Base-by-base conservation (phyloP, 1,140 invertebrate species). In the Mylabris phalerata region DNA sequence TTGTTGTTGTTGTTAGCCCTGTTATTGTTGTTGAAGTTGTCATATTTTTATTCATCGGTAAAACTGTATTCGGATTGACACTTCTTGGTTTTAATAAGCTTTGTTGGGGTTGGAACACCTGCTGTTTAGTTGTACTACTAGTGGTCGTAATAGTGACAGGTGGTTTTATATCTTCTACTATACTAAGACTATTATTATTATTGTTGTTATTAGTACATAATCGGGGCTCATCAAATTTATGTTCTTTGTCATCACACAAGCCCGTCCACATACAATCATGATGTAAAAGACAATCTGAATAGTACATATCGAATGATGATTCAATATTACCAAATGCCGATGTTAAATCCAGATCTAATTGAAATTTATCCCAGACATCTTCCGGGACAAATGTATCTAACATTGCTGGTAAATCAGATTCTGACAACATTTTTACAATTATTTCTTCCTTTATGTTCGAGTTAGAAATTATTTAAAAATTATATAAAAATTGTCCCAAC, bases 231-330 rank as follows among this genome's bases (percentile, higher is more conserved):
- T 66, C 65, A 5, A 68, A 64, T 2, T 71, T 69, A 48, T 80
- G 77, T 48, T 80, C 77, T 50, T 77, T 78, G 55, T 75, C 78
- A 56, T 73, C 75, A 65, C 81, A 83, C 10, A 78, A 72, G 0
- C 82, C 83, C 0, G 81, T 80, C 84, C 83, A 86, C 84, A 85
- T 85, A 68, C 82, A 85, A 65, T 85, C 84, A 74, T 85, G 80
- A 60, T 80, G 79, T 11, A 4, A 81, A 75, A 67, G 77, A 27
- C 48, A 58, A 47, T 52, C 55, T 9, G 40, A 47, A 41, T 38
- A 10, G 11, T 27, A 40, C 50, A 50, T 6, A 32, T 27, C 9
- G 3, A 39, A n/a, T 7, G 19, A 47, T 48, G 9, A 48, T 49
- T 42, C 41, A 4, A 42, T 42, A 10, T n/a, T 42, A 10, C 41